Base-by-base conservation (phyloP, 1,140 invertebrate species). In the Trachymyrmex septentrionalis region DNA sequence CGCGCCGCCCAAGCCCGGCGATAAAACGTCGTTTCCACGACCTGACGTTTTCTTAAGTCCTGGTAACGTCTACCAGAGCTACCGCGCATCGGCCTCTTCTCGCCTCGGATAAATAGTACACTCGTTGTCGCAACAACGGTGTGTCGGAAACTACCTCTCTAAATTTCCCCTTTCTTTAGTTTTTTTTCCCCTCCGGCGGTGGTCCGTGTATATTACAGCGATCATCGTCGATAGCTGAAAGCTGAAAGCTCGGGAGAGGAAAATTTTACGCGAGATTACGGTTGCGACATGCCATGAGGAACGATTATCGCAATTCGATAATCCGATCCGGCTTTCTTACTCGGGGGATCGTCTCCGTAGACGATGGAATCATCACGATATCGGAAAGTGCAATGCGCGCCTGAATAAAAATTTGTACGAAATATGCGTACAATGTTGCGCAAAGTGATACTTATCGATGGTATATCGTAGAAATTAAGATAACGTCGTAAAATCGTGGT, bases 1-100 rank as follows among this genome's bases (percentile, higher is more conserved):
- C 93, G 92, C 90, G 91, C 94, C 94, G 92, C 84, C 84, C 92
- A 30, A 53, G 59, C 57, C 57, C 21, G 44, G 38, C 85, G 88
- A 90, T 90, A 90, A 90, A 90, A 66, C 55, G 88, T 90, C 61
- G 87, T 90, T 80, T 76, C 57, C 82, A 77, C 55, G 80, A 27
- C 61, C 85, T 80, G 78, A 73, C 90, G 73, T 90, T 90, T 90
- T 88, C 75, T 88, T 64, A 82, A 87, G 78, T 63, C 89, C 78
- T 61, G 86, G 61, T 81, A 77, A 50, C 77, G 73, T 53, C 21
- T 16, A 48, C 59, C 53, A 57, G 87, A 57, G 87, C 89, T 90
- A 85, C 90, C 85, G 87, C 87, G 27, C 61, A 63, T 57, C 63
- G 82, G 24, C 48, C 34, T 55, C 59, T 90, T 91, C 89, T 91